Evolutionary conservation across 2,888 invertebrate genomes (phyloP), one percentile per base, ranked within the genome.

Genomic region (Aphodius granarius): DNA sequence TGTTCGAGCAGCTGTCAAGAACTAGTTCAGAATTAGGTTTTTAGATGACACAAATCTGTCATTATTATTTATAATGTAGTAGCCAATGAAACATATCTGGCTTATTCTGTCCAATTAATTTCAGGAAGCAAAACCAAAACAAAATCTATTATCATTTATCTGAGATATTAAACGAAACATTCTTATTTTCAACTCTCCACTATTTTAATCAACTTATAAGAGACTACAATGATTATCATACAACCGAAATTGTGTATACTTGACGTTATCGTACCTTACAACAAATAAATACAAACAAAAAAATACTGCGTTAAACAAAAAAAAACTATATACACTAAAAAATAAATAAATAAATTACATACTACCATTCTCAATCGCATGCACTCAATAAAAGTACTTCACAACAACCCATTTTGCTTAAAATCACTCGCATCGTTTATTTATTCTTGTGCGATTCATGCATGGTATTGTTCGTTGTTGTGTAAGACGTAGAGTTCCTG

Each of bases 371-470:
- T 43, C 43, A 43, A 43, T 9, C 43, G 43, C 43, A 43, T 13
- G 43, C 43, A 43, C 43, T 9, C 43, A 43, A 43, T 43, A 43
- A 43, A 43, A 43, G 9, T 43, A 43, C 43, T 43, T 13, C 43
- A 43, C 43, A 13, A 43, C 43, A 9, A 43, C 43, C 6, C 13
- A 9, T 6, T 9, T 43, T 43, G 43, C 13, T 43, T 43, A 9
- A n/a, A 43, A 43, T 43, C 43, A 9, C 43, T 43, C 13, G 43
- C 43, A 43, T 43, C 43, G 6, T 43, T 74, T 77, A 79, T 77
- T 79, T 78, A 73, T 62, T 78, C 63, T 78, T 78, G 21, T 73
- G 72, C 20, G 21, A 64, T n/a, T 66, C 77, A 18, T 13, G 20
- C 0, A 62, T 63, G 19, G 43, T 64, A 73, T 71, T 76, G n/a